These are phyloP conservation scores for Sycophaga agraensis DNA, from an alignment of 1,140 invertebrate species.

Conservation along the genomic window DNA sequence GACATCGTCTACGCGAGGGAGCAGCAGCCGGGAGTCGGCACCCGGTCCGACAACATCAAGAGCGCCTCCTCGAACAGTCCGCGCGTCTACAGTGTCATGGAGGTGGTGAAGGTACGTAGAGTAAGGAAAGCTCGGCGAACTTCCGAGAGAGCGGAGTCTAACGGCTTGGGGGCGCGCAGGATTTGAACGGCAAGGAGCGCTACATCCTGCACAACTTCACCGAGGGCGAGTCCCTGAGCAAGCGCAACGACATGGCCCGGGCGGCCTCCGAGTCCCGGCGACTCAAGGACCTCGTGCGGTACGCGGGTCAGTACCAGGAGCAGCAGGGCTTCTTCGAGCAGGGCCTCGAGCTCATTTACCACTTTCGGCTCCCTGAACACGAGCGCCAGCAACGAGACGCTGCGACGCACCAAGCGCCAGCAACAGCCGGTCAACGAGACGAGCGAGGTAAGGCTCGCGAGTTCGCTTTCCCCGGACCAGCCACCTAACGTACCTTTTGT, in stretches of 20 bases:
- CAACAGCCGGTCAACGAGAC: slow-evolving; percentile 38
- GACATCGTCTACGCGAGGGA: slow-evolving; percentile 47
- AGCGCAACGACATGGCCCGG: slow-evolving; percentile 45
- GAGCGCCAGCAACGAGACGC: slow-evolving; percentile 28
- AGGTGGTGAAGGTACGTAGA: slow-evolving; percentile 41
- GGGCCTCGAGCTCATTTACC: slow-evolving; percentile 52
- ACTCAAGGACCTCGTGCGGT: slow-evolving; percentile 47
- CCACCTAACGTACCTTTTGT: no score
- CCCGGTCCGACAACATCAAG: slow-evolving; percentile 42
- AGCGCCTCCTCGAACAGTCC: slow-evolving; percentile 32
- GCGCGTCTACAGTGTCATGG: slow-evolving; percentile 40
- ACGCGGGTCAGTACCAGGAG: slow-evolving; percentile 50
- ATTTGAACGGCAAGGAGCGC: slow-evolving; percentile 41
- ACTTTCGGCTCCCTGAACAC: slow-evolving; percentile 42
- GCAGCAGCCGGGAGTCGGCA: slow-evolving; percentile 14
- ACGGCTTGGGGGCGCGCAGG: no score
- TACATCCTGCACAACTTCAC: slow-evolving; percentile 52
- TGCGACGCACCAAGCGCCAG: slow-evolving; percentile 44
- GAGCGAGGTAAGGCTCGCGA: slow-evolving; percentile 40
- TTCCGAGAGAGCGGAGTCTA: no score
- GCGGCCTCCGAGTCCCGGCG: slow-evolving; percentile 40
- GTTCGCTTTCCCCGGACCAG: no score
- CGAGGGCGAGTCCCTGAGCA: slow-evolving; percentile 46
- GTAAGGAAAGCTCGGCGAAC: background rate
- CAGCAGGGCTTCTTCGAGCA: slow-evolving; percentile 53